Base-by-base conservation (phyloP, 2,888 invertebrate species). In the Plagodis dolabraria region DNA sequence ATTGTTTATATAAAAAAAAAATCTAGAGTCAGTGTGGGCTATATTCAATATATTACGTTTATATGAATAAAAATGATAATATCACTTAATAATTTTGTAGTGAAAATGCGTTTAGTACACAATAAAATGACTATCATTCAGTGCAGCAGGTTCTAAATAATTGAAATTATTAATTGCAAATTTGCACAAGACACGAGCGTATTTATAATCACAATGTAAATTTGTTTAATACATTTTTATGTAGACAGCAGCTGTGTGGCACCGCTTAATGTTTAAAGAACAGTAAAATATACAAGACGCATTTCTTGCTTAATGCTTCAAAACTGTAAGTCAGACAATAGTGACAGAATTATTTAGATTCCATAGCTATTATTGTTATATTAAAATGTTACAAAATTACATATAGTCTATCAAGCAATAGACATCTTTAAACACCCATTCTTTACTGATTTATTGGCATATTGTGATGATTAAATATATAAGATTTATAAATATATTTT, bases 141-240 rank as follows among this genome's bases (percentile, higher is more conserved):
- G 86, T 85, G 84, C 79, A 79, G 79, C 89, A 91, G 91, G 90
- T 92, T 86, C 80, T 88, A 82, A 86, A 81, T 70, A 83, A 73
- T 83, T 83, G 68, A 83, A 22, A 80, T 82, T 81, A 79, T 81
- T 85, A 81, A 80, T 83, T 78, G 78, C 82, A 83, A 87, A 82
- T 82, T 85, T 80, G 89, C 91, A 91, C 91, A 78, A 79, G 79
- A 83, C 89, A 89, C 88, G 76, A 88, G 85, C 83, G 86, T 83
- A 82, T 63, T 51, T 81, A 76, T 78, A 79, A 78, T 82, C 88
- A 87, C 91, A 92, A 91, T 89, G 89, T 89, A 91, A 92, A 88
- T 86, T 1, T 85, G 77, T 82, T 83, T 69, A 80, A 81, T 79
- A 84, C 83, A 79, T 80, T 78, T 75, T 78, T 70, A 65, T 71